A percentile compares a stretch with the other conserved stretches of the same genome.
Evolutionary conservation across 2,113 vertebrate genomes (phyloP).

Genomic region (Chionis minor): DNA sequence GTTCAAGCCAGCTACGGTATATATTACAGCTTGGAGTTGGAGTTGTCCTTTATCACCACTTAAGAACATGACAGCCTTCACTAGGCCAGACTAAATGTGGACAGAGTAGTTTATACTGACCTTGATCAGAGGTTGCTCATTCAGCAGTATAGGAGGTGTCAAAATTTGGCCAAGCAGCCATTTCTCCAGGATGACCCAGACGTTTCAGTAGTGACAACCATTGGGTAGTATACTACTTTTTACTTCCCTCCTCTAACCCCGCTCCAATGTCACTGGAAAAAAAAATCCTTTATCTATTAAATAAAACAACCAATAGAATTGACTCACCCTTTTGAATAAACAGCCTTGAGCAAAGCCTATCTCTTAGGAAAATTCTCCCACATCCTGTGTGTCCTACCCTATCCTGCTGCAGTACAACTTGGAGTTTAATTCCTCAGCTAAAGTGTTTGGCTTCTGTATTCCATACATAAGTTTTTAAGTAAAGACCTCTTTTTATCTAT

Average conservation of each 20-base stretch:
- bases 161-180: background rate
- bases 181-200: background rate
- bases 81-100: background rate
- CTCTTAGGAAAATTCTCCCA: background rate
- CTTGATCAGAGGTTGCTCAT: background rate
- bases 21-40: background rate
- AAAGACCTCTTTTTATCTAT: slow-evolving; percentile 39
- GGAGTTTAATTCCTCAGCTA: slow-evolving; percentile 33
- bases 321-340: slow-evolving; percentile 8
- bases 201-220: background rate
- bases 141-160: background rate
- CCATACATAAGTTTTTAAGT: slow-evolving; percentile 14
- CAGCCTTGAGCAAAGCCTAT: background rate
- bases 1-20: background rate
- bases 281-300: background rate
- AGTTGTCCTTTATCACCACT: background rate
- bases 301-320: background rate
- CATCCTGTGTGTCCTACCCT: background rate
- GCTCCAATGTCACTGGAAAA: background rate
- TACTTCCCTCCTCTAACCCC: rapidly evolving
- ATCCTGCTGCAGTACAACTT: slow-evolving; percentile 3
- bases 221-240: background rate
- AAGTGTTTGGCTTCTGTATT: slow-evolving; percentile 15
- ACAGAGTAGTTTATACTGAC: background rate
- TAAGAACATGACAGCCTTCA: background rate